These are phyloP conservation scores for Laterallus jamaicensis DNA, from an alignment of 2,113 vertebrate species.

Conservation along the genomic window DNA sequence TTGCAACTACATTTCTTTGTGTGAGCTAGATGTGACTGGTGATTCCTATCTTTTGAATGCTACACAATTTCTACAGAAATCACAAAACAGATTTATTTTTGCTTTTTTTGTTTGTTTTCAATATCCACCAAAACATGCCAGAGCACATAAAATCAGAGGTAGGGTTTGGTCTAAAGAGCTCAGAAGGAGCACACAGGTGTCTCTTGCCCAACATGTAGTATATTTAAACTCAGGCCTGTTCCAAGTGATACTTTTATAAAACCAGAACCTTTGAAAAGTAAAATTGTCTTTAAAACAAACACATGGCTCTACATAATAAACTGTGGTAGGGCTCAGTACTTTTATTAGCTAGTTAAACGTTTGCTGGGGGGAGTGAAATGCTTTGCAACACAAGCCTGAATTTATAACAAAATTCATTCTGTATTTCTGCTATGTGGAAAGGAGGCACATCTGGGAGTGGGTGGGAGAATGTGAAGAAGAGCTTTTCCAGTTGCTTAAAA, in stretches of 20 bases:
- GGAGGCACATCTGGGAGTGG: conserved; percentile 31
- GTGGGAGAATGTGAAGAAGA: not conserved
- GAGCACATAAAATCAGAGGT: not conserved
- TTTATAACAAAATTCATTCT: conserved; percentile 33
- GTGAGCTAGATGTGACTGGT: not conserved
- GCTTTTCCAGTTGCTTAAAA: conserved; percentile 37
- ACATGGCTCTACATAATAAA: conserved; percentile 57
- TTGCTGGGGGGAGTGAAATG: not conserved
- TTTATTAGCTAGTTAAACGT: conserved; percentile 57
- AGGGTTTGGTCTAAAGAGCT: not conserved
- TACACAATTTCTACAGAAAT: not conserved
- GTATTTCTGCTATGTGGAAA: conserved; percentile 16
- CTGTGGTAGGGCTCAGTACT: conserved; percentile 58
- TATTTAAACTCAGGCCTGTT: not conserved
- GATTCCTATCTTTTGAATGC: not conserved
- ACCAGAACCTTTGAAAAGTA: conserved; percentile 49
- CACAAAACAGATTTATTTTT: not conserved
- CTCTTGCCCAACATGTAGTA: not conserved
- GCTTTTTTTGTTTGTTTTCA: not conserved
- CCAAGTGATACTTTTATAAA: conserved; percentile 48
- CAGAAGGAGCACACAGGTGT: not conserved
- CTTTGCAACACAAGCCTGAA: conserved; percentile 37
- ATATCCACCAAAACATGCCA: not conserved
- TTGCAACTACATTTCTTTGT: not conserved
- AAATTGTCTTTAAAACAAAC: conserved; percentile 38